phyloP scores from a whole-genome alignment of 1,140 invertebrate species.

The Euwallacea similis region DNA sequence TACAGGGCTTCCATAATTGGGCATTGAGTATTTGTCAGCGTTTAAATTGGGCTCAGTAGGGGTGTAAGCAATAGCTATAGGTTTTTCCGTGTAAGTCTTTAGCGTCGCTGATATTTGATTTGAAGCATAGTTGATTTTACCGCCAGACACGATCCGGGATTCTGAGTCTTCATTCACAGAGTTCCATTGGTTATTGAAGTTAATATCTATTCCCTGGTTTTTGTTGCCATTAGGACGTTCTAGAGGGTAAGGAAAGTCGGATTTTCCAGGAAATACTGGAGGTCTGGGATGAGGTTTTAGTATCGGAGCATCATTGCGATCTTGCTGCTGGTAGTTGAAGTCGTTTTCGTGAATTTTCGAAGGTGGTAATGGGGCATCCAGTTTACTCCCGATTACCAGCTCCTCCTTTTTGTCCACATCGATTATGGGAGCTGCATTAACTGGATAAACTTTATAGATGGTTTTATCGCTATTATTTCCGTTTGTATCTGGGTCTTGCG shows the following conservation, averaged over 20 bases:
- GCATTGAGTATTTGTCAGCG: slow-evolving; percentile 50
- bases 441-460: slow-evolving; percentile 68
- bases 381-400: slow-evolving; percentile 48
- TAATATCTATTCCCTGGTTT: slow-evolving; percentile 25
- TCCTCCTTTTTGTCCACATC: slow-evolving; percentile 58
- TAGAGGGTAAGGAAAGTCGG: slow-evolving; percentile 64
- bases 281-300: slow-evolving; percentile 54
- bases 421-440: slow-evolving; percentile 55
- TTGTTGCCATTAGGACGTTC: slow-evolving; percentile 58
- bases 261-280: slow-evolving; percentile 54
- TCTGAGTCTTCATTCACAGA: slow-evolving; percentile 46
- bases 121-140: slow-evolving; percentile 31
- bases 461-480: slow-evolving; percentile 51
- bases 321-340: slow-evolving; percentile 58
- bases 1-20: slow-evolving; percentile 54
- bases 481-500: slow-evolving; percentile 27
- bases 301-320: slow-evolving; percentile 56
- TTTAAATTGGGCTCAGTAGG: slow-evolving; percentile 54
- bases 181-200: slow-evolving; percentile 51
- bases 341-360: slow-evolving; percentile 48
- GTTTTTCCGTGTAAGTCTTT: slow-evolving; percentile 55
- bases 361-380: slow-evolving; percentile 57
- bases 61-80: slow-evolving; percentile 59
- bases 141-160: slow-evolving; percentile 42
- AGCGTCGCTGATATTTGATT: slow-evolving; percentile 52